A percentile compares a stretch with the other conserved stretches of the same genome.
Evolutionary conservation across 2,888 invertebrate species (phyloP).

Genomic region (Osedax frankpressi): DNA sequence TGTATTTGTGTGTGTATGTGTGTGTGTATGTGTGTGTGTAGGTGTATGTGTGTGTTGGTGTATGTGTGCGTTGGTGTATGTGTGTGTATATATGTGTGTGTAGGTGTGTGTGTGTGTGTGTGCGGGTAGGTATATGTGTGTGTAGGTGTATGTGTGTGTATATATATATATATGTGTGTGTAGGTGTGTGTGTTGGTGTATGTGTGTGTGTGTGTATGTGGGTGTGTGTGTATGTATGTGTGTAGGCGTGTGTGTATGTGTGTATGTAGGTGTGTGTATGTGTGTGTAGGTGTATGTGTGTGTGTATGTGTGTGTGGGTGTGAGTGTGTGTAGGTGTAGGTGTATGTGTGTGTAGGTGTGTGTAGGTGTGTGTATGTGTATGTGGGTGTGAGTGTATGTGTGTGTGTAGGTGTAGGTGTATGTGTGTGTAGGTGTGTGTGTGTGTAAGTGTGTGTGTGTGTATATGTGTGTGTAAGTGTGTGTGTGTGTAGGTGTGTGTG

Average conservation of each 20-base stretch:
- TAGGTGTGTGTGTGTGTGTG: too few relatives aligned
- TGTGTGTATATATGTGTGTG: too few relatives aligned
- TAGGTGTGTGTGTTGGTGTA: neutral
- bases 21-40: neutral
- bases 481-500: neutral
- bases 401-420: neutral
- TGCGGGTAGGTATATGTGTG: too few relatives aligned
- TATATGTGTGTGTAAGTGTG: neutral
- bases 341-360: neutral
- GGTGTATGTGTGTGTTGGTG: neutral
- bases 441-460: neutral
- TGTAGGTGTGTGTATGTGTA: neutral
- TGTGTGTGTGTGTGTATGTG: neutral
- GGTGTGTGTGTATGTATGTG: neutral
- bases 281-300: too few relatives aligned
- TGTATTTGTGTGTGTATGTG: neutral
- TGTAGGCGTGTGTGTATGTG: neutral
- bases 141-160: too few relatives aligned
- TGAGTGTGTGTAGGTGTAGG: neutral
- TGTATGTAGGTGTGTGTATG: neutral
- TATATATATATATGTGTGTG: neutral
- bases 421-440: neutral
- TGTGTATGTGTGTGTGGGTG: neutral
- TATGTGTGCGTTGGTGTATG: too few relatives aligned
- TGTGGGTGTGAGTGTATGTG: neutral